Conservation (phyloP, 2,888 invertebrate genomes). For the Harmothoe impar region DNA sequence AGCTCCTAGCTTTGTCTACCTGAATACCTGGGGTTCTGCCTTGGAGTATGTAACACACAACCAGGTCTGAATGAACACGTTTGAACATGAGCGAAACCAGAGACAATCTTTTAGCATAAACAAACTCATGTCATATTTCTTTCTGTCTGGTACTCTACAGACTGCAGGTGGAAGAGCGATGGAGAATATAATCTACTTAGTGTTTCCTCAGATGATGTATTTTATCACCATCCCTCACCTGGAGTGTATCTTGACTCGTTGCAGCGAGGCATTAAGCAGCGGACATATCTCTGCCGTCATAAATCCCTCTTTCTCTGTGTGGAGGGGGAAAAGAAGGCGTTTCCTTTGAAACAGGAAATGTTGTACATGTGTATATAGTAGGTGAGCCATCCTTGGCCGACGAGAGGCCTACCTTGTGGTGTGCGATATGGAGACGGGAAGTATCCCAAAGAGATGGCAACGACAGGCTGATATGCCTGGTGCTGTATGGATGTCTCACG, state of each 20-base stretch:
- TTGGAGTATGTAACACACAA: constrained; percentile 24
- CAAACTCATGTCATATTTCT: background rate
- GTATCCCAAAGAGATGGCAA: constrained; percentile 50
- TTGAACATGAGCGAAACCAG: background rate
- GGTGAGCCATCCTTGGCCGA: background rate
- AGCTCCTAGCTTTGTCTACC: constrained; percentile 6
- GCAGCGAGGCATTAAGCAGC: background rate
- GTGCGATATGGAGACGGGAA: constrained; percentile 50
- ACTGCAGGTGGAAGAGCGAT: no score
- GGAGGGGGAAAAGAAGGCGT: background rate
- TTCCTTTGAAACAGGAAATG: constrained; percentile 25
- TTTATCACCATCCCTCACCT: background rate
- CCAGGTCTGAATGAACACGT: background rate
- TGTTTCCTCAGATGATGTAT: background rate
- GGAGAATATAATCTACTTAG: no score
- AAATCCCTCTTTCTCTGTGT: background rate
- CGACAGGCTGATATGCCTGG: constrained; percentile 39
- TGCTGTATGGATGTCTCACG: constrained; percentile 26
- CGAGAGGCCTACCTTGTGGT: constrained; percentile 19
- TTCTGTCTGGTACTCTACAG: background rate
- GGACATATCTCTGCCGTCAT: background rate
- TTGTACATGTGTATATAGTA: constrained; percentile 29
- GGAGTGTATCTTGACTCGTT: background rate
- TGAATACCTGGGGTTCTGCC: constrained; percentile 4
- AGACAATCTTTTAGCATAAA: background rate